These are phyloP conservation scores for Mechanitis mazaeus DNA, from an alignment of 2,888 invertebrate species.

Conservation along the genomic window DNA sequence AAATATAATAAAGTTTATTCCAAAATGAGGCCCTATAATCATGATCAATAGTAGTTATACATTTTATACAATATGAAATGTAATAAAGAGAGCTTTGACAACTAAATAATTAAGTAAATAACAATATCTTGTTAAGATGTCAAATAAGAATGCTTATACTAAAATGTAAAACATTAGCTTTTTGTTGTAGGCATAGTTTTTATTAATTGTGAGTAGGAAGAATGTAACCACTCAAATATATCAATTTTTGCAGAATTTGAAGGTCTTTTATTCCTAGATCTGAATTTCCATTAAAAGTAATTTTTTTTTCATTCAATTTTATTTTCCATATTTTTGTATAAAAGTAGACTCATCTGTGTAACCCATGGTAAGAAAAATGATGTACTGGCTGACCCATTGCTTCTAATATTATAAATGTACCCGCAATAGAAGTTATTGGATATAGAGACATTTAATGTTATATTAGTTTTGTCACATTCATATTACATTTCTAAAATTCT, in stretches of 20 bases:
- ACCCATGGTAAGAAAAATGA: too few species aligned
- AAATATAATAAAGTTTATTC: neutral
- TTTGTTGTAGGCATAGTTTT: neutral
- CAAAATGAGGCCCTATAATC: neutral
- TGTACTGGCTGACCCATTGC: too few species aligned
- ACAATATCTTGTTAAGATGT: slow-evolving; percentile 7
- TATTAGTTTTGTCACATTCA: neutral
- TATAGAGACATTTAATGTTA: too few species aligned
- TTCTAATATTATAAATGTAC: too few species aligned
- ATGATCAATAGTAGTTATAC: slow-evolving; percentile 1
- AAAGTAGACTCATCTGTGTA: too few species aligned
- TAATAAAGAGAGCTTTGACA: slow-evolving; percentile 7
- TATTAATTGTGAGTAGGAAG: too few species aligned
- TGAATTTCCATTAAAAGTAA: neutral
- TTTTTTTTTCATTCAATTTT: too few species aligned
- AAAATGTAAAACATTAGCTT: neutral
- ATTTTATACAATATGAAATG: neutral
- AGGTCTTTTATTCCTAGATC: slow-evolving; percentile 4
- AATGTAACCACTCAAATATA: too few species aligned
- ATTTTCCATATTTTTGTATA: too few species aligned
- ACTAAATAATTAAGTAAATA: slow-evolving; percentile 10
- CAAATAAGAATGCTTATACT: neutral
- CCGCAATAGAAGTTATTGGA: too few species aligned
- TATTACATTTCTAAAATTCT: neutral
- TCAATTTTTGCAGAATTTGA: slow-evolving; percentile 2